Evolutionary conservation across 2,113 vertebrate genomes (phyloP).

Genomic region (Setophaga coronata): DNA sequence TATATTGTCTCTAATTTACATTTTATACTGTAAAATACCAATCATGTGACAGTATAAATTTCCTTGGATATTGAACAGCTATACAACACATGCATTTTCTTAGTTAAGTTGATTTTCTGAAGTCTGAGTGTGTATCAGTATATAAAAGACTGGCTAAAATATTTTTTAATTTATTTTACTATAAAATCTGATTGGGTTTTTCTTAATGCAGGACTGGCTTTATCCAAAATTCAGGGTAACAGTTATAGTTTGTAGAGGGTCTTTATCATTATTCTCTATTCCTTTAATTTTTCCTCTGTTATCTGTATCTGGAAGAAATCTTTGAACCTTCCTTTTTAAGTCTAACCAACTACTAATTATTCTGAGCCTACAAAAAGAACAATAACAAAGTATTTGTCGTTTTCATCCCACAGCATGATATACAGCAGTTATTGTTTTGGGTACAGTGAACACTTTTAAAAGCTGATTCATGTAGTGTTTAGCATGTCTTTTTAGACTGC

Average conservation of each 20-base stretch:
- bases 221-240: neutral
- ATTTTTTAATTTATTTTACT: neutral
- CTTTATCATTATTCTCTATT: neutral
- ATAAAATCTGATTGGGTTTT: neutral
- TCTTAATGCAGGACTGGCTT: neutral
- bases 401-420: neutral
- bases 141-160: neutral
- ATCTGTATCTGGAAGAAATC: neutral
- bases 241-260: too few species aligned
- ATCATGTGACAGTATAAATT: neutral
- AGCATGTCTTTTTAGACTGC: neutral
- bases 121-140: neutral
- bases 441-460: conserved; percentile 16
- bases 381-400: conserved; percentile 50
- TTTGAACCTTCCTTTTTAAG: neutral
- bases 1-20: neutral
- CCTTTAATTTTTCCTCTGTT: neutral
- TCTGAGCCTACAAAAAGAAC: conserved; percentile 17
- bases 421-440: neutral
- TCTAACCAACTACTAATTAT: conserved; percentile 34
- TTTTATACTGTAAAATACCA: neutral
- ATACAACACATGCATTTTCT: neutral
- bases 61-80: neutral
- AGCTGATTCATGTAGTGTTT: conserved; percentile 38
- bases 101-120: conserved; percentile 11